phyloP scores from a whole-genome alignment of 2,888 invertebrate species.

The Muschampia staudingeri region DNA sequence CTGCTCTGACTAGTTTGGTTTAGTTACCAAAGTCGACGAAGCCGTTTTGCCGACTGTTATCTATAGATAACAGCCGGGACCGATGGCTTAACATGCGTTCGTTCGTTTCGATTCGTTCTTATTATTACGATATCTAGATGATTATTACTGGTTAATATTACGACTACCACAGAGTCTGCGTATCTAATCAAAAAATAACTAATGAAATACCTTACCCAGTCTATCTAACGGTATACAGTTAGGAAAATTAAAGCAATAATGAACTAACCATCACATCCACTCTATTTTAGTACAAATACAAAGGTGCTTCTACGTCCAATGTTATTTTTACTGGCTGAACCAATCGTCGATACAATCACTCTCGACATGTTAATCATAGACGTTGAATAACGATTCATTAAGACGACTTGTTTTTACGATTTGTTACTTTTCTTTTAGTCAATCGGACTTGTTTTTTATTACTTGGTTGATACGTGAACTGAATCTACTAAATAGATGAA shows the following conservation, averaged over 20 bases:
- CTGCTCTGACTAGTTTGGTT: too few relatives aligned
- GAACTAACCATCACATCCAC: neutral
- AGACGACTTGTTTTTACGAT: constrained; percentile 36
- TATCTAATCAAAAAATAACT: too few relatives aligned
- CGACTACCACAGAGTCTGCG: too few relatives aligned
- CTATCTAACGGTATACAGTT: neutral
- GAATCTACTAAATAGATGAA: neutral
- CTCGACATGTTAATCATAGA: constrained; percentile 37
- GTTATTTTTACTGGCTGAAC: constrained; percentile 24
- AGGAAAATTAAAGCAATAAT: neutral
- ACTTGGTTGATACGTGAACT: neutral
- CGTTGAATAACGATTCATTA: constrained; percentile 48
- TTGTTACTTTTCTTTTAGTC: constrained; percentile 27
- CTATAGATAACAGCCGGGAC: too few relatives aligned
- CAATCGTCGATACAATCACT: constrained; percentile 30
- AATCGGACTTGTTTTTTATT: neutral
- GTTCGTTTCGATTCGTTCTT: too few relatives aligned
- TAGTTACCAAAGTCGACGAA: too few relatives aligned
- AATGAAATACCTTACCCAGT: too few relatives aligned
- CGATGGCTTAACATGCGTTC: too few relatives aligned
- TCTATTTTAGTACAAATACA: neutral
- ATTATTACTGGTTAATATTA: too few relatives aligned
- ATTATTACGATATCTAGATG: too few relatives aligned
- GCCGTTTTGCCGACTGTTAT: too few relatives aligned
- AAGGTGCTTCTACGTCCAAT: neutral